Percentiles rank a stretch among this genome's conserved stretches.
Conservation (phyloP, 2,797 vertebrate genomes). For the Schizothorax lantsangensis region DNA sequence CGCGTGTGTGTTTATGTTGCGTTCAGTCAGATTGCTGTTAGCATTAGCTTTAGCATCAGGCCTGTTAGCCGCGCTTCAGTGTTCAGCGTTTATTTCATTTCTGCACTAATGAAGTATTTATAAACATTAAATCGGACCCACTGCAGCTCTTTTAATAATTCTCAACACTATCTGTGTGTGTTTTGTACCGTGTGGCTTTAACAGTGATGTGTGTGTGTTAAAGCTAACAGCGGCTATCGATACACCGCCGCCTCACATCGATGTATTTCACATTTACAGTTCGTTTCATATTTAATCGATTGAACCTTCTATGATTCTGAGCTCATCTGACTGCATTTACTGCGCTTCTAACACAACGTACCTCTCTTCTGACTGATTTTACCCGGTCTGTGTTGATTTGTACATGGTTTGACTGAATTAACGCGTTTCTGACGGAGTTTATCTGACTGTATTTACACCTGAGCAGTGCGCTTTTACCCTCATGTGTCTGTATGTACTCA, state of each 20-base stretch:
- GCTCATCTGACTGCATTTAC: background rate
- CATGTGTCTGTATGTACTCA: background rate
- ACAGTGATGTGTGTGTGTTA: background rate
- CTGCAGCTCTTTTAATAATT: background rate
- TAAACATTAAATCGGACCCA: background rate
- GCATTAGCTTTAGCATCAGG: conserved; percentile 49
- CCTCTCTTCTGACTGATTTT: background rate
- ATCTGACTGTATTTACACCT: background rate
- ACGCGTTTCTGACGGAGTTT: no score
- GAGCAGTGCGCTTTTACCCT: background rate
- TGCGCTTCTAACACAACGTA: no score
- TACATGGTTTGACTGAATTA: background rate
- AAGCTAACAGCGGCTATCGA: conserved; percentile 27
- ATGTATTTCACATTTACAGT: background rate
- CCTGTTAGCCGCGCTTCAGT: conserved; percentile 37
- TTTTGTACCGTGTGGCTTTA: background rate
- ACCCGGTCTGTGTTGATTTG: background rate
- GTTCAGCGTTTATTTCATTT: conserved; percentile 4
- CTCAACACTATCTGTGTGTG: no score
- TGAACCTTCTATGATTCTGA: background rate
- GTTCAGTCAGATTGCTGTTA: conserved; percentile 28
- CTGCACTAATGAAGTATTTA: background rate
- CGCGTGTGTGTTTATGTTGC: background rate
- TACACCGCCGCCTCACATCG: background rate
- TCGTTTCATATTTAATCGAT: background rate